Conservation (phyloP, 1,140 invertebrate genomes). For the Caerostris extrusa region DNA sequence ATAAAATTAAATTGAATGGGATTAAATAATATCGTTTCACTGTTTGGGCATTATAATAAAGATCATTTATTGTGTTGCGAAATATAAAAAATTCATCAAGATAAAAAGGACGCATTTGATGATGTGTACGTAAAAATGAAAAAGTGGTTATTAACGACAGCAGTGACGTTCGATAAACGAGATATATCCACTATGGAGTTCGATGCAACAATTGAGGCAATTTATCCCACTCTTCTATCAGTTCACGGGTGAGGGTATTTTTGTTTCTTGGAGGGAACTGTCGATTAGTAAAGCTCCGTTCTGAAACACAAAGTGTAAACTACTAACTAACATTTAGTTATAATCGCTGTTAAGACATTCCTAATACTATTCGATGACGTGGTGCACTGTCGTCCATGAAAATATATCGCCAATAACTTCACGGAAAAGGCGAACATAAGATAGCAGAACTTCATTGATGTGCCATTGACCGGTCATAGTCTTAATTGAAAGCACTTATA, state of each 20-base stretch:
- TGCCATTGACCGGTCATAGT: background rate
- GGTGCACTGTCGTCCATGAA: background rate
- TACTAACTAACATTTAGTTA: too few relatives aligned
- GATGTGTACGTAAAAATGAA: background rate
- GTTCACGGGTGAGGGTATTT: background rate
- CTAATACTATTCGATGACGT: background rate
- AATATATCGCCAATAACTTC: background rate
- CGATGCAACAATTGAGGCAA: background rate
- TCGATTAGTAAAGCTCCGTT: background rate
- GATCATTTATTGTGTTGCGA: too few relatives aligned
- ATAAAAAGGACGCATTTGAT: constrained; percentile 19
- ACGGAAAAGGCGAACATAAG: too few relatives aligned
- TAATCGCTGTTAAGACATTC: background rate
- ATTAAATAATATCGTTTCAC: too few relatives aligned
- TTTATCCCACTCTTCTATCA: background rate
- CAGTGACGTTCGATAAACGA: background rate
- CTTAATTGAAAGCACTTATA: background rate
- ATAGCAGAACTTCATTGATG: background rate
- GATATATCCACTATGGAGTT: background rate
- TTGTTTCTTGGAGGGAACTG: background rate
- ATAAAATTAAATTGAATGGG: too few relatives aligned
- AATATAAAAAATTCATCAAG: too few relatives aligned
- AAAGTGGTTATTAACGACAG: background rate
- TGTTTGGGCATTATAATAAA: too few relatives aligned
- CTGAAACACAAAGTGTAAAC: background rate